Evolutionary conservation across 2,888 invertebrate genomes (phyloP).

Genomic region (Cistogaster globosa): DNA sequence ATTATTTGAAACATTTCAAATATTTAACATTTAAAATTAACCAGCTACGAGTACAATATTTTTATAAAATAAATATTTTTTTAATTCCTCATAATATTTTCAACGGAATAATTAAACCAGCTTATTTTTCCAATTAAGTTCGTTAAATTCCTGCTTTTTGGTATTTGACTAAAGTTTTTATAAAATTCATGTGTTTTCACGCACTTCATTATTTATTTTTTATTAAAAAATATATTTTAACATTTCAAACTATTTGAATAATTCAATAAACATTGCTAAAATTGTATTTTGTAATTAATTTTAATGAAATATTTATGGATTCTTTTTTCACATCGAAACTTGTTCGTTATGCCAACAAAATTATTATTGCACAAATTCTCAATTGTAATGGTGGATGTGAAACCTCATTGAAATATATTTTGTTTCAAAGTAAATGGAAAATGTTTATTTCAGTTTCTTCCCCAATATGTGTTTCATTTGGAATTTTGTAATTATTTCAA

Average conservation of each 20-base stretch:
- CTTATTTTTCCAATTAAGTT: slow-evolving; percentile 6
- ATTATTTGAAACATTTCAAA: not conserved
- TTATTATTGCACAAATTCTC: not conserved
- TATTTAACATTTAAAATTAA: not conserved
- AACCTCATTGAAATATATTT: not conserved
- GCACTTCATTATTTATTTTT: not conserved
- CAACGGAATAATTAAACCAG: slow-evolving; percentile 8
- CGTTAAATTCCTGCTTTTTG: not conserved
- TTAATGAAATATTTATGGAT: slow-evolving; percentile 25
- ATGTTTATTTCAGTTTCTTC: slow-evolving; percentile 28
- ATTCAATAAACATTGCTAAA: slow-evolving; percentile 1
- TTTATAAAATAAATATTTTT: not conserved
- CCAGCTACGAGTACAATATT: not conserved
- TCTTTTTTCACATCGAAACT: not conserved
- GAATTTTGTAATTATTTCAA: slow-evolving; percentile 76
- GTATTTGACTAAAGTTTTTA: not conserved
- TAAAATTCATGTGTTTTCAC: not conserved
- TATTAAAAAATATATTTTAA: slow-evolving; percentile 1
- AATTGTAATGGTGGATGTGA: not conserved
- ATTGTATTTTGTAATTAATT: slow-evolving; percentile 7
- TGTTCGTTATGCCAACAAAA: too few species aligned
- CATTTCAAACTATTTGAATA: slow-evolving; percentile 10
- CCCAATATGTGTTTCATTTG: slow-evolving; percentile 50
- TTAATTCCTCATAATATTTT: not conserved
- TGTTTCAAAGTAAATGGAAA: not conserved